Conservation (phyloP, 2,113 vertebrate species). For the Pseudolaguvia tuberculata region DNA sequence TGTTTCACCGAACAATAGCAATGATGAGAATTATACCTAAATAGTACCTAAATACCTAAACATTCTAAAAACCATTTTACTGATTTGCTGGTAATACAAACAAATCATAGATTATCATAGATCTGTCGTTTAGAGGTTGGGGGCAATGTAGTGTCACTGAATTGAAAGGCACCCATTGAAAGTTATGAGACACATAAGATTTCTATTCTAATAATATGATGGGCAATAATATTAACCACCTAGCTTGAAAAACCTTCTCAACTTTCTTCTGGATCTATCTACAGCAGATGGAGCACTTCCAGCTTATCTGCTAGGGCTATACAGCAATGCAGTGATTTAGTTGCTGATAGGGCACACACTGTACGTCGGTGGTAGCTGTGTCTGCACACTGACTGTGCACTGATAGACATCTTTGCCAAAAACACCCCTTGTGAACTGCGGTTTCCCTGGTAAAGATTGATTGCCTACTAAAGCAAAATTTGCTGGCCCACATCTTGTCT, state of each 20-base stretch:
- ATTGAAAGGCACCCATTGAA: too few species aligned
- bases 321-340: background rate
- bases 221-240: background rate
- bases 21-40: background rate
- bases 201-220: background rate
- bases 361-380: background rate
- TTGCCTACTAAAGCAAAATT: background rate
- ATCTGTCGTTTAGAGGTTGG: background rate
- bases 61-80: background rate
- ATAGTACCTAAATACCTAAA: too few species aligned
- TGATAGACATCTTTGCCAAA: background rate
- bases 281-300: background rate
- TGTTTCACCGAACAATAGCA: background rate
- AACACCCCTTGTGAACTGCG: background rate
- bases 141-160: background rate
- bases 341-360: background rate
- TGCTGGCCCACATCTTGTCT: background rate
- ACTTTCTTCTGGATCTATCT: background rate
- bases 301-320: background rate
- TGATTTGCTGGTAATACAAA: background rate
- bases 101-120: background rate
- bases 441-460: background rate
- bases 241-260: background rate
- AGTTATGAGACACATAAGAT: background rate
- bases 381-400: background rate